These are phyloP conservation scores for Eurystomus glaucurus DNA, from an alignment of 2,797 vertebrate genomes.

Conservation along the genomic window DNA sequence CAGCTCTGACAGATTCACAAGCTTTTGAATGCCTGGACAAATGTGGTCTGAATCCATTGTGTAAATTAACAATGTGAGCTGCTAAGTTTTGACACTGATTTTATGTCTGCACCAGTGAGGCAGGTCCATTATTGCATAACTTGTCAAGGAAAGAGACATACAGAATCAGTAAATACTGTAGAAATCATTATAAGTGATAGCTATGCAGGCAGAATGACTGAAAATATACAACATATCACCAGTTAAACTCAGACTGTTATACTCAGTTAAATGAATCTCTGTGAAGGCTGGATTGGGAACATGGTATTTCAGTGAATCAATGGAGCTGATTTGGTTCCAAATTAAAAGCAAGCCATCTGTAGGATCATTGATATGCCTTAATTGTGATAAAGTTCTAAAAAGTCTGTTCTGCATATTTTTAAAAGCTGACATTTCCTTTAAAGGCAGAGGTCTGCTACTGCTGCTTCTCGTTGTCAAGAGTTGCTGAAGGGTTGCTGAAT, in stretches of 20 bases:
- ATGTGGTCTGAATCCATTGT: constrained; percentile 35
- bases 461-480: background rate
- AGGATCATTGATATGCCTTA: constrained; percentile 36
- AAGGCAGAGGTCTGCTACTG: constrained; percentile 41
- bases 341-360: constrained; percentile 45
- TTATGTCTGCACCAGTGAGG: constrained; percentile 11
- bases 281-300: background rate
- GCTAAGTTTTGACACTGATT: constrained; percentile 22
- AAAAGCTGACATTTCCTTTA: constrained; percentile 18
- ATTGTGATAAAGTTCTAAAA: constrained; percentile 15
- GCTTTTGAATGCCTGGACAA: constrained; percentile 43
- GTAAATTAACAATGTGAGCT: constrained; percentile 24
- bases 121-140: background rate
- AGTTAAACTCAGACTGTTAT: constrained; percentile 10
- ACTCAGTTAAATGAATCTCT: constrained; percentile 45
- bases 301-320: constrained; percentile 13
- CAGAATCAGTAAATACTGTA: constrained; percentile 19
- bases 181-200: constrained; percentile 54
- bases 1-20: background rate
- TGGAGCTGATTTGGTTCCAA: constrained; percentile 43
- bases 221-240: constrained; percentile 18
- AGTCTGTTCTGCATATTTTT: background rate
- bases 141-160: constrained; percentile 4
- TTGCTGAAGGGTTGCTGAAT: background rate
- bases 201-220: background rate